A percentile compares a stretch with the other conserved stretches of the same genome.
Evolutionary conservation across 2,113 vertebrate species (phyloP).

Genomic region (Acanthisitta chloris): DNA sequence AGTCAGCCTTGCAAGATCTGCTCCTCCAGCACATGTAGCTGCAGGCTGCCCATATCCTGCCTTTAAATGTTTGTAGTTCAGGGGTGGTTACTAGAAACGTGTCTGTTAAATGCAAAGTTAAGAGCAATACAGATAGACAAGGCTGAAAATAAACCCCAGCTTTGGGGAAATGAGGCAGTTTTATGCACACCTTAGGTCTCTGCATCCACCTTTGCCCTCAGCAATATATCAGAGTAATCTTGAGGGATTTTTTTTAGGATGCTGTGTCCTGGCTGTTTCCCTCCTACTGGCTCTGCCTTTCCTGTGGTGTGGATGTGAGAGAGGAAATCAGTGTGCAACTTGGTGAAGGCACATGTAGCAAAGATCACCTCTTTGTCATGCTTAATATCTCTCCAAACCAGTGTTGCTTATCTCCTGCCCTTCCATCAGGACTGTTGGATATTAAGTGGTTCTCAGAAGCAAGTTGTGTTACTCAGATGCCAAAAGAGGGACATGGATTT

Average conservation of each 20-base stretch:
- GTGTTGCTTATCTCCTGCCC: neutral
- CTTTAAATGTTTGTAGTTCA: conserved; percentile 43
- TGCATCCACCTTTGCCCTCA: conserved; percentile 14
- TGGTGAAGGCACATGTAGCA: neutral
- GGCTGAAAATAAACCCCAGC: conserved; percentile 45
- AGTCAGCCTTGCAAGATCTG: conserved; percentile 48
- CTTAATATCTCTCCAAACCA: neutral
- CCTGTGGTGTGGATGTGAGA: neutral
- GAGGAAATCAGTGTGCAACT: neutral
- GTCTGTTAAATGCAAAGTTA: conserved; percentile 22
- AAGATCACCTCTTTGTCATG: neutral
- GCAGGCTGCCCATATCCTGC: conserved; percentile 25
- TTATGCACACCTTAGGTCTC: conserved; percentile 5
- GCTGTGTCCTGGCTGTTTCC: neutral
- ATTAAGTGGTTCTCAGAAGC: neutral
- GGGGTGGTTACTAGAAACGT: conserved; percentile 15
- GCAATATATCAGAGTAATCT: neutral
- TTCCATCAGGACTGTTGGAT: neutral
- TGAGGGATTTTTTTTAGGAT: neutral
- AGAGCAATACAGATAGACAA: neutral
- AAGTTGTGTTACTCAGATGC: neutral
- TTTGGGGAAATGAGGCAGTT: neutral
- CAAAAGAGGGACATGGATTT: neutral
- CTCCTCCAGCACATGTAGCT: conserved; percentile 11
- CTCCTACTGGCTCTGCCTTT: neutral